A percentile compares a stretch with the other conserved stretches of the same genome.
Conservation (phyloP, 2,888 invertebrate genomes). For the Luperina testacea region DNA sequence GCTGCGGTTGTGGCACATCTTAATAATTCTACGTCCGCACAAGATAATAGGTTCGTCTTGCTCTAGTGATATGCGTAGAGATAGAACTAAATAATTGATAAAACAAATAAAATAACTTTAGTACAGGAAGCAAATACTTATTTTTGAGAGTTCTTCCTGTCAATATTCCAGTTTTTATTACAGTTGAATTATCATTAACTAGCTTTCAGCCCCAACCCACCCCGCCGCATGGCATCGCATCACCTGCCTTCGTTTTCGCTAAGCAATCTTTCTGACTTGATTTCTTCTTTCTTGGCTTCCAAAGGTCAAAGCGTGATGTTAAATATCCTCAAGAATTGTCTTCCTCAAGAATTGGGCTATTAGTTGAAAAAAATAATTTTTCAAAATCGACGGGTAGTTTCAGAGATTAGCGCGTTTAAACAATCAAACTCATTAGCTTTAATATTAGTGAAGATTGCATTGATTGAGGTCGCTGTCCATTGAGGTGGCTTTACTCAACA, state of each 20-base stretch:
- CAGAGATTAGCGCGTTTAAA: neutral
- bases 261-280: neutral
- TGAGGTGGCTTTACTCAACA: neutral
- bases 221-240: neutral
- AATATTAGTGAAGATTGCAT: neutral
- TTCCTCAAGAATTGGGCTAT: neutral
- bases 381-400: neutral
- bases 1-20: neutral
- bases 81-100: neutral
- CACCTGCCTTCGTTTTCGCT: neutral
- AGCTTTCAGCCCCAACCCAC: too few relatives aligned
- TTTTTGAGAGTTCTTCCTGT: neutral
- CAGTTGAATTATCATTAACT: neutral
- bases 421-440: too few relatives aligned
- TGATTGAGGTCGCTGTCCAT: slow-evolving; percentile 1
- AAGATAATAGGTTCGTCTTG: slow-evolving; percentile 13
- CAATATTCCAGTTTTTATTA: neutral
- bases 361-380: too few relatives aligned
- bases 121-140: neutral
- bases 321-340: neutral
- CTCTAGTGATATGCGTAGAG: neutral
- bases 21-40: slow-evolving; percentile 4
- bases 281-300: neutral
- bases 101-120: neutral
- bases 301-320: too few relatives aligned